Evolutionary conservation across 2,797 vertebrate genomes (phyloP).

Genomic region (Neomorphus geoffroyi): DNA sequence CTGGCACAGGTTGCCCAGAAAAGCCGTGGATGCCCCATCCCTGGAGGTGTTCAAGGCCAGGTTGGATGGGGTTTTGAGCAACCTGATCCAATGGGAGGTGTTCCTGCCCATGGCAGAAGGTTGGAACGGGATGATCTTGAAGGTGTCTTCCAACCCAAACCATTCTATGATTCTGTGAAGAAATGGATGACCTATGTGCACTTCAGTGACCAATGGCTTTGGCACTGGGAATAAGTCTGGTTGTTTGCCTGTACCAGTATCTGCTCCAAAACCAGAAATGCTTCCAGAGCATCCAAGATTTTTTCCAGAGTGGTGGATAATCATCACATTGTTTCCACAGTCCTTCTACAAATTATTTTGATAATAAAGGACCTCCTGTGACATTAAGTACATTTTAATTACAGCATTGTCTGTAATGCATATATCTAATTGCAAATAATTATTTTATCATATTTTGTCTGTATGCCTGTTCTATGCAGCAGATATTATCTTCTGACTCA

Average conservation of each 20-base stretch:
- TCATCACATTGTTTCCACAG: not conserved
- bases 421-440: conserved; percentile 70
- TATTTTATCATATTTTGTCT: conserved; percentile 54
- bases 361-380: conserved; percentile 41
- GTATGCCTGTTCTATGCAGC: conserved; percentile 15
- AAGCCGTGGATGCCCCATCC: too few species aligned
- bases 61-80: too few species aligned
- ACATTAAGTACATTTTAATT: conserved; percentile 66
- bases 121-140: too few species aligned
- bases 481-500: conserved; percentile 66
- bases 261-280: not conserved
- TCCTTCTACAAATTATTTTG: conserved; percentile 21
- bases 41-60: too few species aligned
- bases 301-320: not conserved
- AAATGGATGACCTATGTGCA: too few species aligned
- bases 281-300: not conserved
- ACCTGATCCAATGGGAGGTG: too few species aligned
- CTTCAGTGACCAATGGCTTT: not conserved
- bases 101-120: too few species aligned
- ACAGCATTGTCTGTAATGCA: conserved; percentile 48
- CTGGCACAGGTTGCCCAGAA: too few species aligned
- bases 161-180: too few species aligned
- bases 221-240: not conserved
- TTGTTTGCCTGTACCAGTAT: fast-evolving
- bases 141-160: too few species aligned